These are phyloP conservation scores for Lutjanus campechanus DNA, from an alignment of 2,797 vertebrate genomes.

Conservation along the genomic window DNA sequence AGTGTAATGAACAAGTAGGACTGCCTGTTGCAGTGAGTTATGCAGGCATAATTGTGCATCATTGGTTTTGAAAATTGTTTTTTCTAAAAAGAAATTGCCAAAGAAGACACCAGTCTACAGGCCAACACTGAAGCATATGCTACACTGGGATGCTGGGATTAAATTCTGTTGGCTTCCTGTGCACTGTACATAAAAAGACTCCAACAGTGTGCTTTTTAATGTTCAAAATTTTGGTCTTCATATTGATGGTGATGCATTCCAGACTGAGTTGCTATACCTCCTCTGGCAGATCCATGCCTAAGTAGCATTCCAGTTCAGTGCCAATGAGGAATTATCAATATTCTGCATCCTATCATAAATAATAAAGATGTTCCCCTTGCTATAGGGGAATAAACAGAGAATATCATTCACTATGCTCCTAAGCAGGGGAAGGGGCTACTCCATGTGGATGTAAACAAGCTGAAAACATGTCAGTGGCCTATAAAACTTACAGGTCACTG, in stretches of 20 bases:
- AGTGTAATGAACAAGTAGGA: no score
- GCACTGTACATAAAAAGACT: not conserved
- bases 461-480: not conserved
- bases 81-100: not conserved
- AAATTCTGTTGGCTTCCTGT: not conserved
- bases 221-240: not conserved
- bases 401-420: not conserved
- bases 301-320: not conserved
- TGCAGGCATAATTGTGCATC: no score
- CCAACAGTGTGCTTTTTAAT: not conserved
- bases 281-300: not conserved
- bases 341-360: constrained; percentile 1
- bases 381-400: not conserved
- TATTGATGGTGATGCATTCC: not conserved
- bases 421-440: not conserved
- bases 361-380: not conserved
- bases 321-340: not conserved
- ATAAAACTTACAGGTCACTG: constrained; percentile 9
- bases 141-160: not conserved
- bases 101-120: not conserved
- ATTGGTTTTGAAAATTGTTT: no score
- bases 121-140: not conserved
- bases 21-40: no score
- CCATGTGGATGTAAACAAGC: not conserved
- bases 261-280: not conserved